Conservation (phyloP, 92 coral and sea anemone species). For the Parazoanthus atlanticus region DNA sequence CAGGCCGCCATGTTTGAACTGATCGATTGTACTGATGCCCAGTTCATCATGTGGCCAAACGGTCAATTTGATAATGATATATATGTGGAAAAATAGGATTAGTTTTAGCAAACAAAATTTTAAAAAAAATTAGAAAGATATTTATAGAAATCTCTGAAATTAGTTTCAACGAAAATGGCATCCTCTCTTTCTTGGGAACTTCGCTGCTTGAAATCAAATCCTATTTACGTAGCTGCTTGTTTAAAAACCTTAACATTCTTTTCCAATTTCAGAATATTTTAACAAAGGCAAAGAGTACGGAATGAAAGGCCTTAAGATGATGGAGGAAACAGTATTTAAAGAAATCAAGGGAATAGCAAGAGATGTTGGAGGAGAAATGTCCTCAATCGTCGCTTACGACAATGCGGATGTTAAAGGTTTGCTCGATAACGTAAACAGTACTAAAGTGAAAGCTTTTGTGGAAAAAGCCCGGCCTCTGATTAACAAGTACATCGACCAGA, state of each 20-base stretch:
- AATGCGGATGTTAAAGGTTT: slow-evolving; percentile 84
- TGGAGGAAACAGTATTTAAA: slow-evolving; percentile 76
- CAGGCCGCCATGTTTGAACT: too few species aligned
- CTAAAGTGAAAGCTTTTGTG: slow-evolving; percentile 79
- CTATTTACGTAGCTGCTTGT: neutral
- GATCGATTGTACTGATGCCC: too few species aligned
- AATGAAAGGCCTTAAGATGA: slow-evolving; percentile 69
- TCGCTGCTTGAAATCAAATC: neutral
- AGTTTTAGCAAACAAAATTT: too few species aligned
- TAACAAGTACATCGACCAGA: slow-evolving; percentile 75
- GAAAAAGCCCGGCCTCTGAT: slow-evolving; percentile 89
- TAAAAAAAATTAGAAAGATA: too few species aligned
- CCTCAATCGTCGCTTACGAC: slow-evolving; percentile 81
- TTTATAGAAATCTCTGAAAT: too few species aligned
- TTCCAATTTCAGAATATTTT: slow-evolving; percentile 54
- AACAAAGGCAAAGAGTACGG: slow-evolving; percentile 71
- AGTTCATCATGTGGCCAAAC: too few species aligned
- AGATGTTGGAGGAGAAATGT: slow-evolving; percentile 82
- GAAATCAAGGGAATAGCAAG: slow-evolving; percentile 77
- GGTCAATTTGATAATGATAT: too few species aligned
- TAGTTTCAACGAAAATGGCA: too few species aligned
- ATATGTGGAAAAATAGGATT: neutral
- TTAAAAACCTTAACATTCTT: neutral
- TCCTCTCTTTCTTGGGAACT: neutral
- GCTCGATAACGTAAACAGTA: slow-evolving; percentile 87